Evolutionary conservation across 2,888 invertebrate genomes (phyloP), one percentile per base, ranked within the genome.

Genomic region (Orchesella flavescens): DNA sequence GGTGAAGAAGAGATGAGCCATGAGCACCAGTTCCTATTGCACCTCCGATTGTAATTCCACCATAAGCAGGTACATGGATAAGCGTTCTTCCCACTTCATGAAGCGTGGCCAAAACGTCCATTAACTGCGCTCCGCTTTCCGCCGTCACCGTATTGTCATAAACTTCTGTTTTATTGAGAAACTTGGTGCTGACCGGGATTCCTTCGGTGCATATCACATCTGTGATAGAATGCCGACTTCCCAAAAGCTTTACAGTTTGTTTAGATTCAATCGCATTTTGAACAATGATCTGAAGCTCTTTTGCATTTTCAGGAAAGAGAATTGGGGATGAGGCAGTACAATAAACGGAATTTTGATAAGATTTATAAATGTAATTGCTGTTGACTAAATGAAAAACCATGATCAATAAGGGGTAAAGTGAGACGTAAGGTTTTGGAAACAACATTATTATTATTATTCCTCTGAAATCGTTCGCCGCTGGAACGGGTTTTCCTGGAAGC

Each of bases 121-220:
- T 57, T 13, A 85, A 3, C 24, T 84, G 57, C 0, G 77, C 73
- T 15, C 85, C 85, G 43, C 68, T 71, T 4, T 77, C 76, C 23
- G 77, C 77, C 17, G 81, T 81, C 9, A 84, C 83, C 0, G 83
- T 78, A 17, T 49, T 21, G 17, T 74, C 71, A 24, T 73, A 72
- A 15, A 74, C 49, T 9, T 34, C 19, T 1, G 75, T 66, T 21
- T 83, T 81, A n/a, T 83, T 84, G 15, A 85, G 77, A 21, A 78
- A 65, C 17, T 43, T 43, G 24, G 75, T 81, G 53, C 53, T 43
- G 0, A 85, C 65, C 15, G 85, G 85, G 15, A 85, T 77, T 19
- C 85, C 85, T 5, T 80, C 80, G 12, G 85, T 85, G 53, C 85
- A 85, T 46, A 85, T 85, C 2, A 83, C 61, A 24, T 85, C 85